Evolutionary conservation across 2,888 invertebrate species (phyloP).

Genomic region (Drosophila meridiana): DNA sequence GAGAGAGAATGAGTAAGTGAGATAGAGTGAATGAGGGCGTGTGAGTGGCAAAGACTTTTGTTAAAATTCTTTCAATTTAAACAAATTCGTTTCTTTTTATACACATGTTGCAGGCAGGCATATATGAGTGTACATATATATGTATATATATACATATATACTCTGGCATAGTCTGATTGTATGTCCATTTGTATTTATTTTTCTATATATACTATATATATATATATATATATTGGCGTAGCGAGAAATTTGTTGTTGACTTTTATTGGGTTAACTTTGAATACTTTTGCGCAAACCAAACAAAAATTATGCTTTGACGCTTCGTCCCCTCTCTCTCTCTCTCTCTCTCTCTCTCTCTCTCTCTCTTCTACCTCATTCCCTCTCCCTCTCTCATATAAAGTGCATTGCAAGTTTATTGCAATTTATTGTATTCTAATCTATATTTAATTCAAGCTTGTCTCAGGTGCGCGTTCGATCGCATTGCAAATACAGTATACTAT

Average conservation of each 20-base stretch:
- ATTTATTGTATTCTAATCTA: not conserved
- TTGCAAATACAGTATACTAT: not conserved
- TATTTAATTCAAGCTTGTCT: not conserved
- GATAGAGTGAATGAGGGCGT: not conserved
- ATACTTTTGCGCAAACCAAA: constrained; percentile 14
- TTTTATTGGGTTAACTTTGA: constrained; percentile 32
- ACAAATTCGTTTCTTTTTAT: constrained; percentile 19
- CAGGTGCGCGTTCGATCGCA: not conserved
- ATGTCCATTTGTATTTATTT: constrained; percentile 24
- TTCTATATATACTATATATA: constrained; percentile 3
- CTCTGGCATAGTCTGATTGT: constrained; percentile 10
- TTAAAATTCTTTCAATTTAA: constrained; percentile 34
- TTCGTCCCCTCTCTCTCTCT: not conserved
- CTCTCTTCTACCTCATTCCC: not conserved
- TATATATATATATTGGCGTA: constrained; percentile 1
- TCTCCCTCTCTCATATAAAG: not conserved
- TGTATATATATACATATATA: constrained; percentile 2
- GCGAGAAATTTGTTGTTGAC: constrained; percentile 9
- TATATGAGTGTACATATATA: not conserved
- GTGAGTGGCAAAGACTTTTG: constrained; percentile 3
- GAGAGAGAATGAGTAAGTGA: not conserved
- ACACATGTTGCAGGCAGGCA: constrained; percentile 1
- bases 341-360: not conserved
- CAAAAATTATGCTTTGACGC: not conserved
- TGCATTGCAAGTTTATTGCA: not conserved